Conservation (phyloP, 2,797 vertebrate genomes). For the Naso thynnoides region DNA sequence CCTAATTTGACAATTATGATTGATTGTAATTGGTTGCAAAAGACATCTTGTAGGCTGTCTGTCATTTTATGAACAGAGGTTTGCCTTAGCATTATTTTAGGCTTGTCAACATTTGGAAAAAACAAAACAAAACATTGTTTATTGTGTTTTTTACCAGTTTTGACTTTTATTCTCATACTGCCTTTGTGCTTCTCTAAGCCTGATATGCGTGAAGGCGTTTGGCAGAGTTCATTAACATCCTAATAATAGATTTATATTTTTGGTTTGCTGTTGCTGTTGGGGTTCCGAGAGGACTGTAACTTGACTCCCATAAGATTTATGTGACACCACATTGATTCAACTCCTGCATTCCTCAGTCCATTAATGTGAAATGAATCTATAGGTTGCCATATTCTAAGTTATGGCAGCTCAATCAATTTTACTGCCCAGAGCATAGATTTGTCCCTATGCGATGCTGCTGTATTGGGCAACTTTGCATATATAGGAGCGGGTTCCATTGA, state of each 20-base stretch:
- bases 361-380: conserved; percentile 19
- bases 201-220: conserved; percentile 59
- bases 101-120: background rate
- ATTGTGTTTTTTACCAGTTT: background rate
- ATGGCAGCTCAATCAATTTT: conserved; percentile 2
- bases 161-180: background rate
- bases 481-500: conserved; percentile 40
- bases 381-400: conserved; percentile 7
- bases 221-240: conserved; percentile 68
- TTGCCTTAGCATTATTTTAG: background rate
- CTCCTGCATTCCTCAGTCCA: conserved; percentile 16
- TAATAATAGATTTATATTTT: conserved; percentile 84
- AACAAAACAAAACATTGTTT: background rate
- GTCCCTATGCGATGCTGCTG: conserved; percentile 16
- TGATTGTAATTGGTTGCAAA: background rate
- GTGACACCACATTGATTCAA: conserved; percentile 58
- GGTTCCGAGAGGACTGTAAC: conserved; percentile 76
- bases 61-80: background rate
- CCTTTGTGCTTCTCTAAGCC: conserved; percentile 15
- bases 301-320: conserved; percentile 76
- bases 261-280: conserved; percentile 61
- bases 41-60: background rate
- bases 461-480: conserved; percentile 50
- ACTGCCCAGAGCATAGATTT: conserved; percentile 6
- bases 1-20: background rate